Evolutionary conservation across 2,888 invertebrate species (phyloP).

Genomic region (Achlya flavicornis): DNA sequence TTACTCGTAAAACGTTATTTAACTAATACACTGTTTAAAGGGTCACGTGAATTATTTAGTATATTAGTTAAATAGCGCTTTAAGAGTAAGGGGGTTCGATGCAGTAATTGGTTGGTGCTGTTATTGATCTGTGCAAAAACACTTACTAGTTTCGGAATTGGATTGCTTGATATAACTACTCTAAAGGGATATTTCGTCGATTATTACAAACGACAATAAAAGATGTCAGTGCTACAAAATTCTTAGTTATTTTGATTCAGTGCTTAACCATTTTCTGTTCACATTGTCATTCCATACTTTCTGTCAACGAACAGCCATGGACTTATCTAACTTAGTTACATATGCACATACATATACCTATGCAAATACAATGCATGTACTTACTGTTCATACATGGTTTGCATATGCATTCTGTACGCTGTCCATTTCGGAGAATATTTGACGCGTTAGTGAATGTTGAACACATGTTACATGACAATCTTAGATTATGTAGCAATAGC

Average conservation of each 20-base stretch:
- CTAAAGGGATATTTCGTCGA: too few species aligned
- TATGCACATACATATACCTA: neutral
- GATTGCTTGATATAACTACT: too few species aligned
- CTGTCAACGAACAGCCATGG: neutral
- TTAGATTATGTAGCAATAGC: neutral
- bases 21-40: too few species aligned
- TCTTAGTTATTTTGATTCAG: neutral
- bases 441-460: neutral
- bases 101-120: too few species aligned
- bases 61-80: too few species aligned
- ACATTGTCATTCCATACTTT: neutral
- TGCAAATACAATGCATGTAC: too few species aligned
- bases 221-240: neutral
- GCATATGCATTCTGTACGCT: neutral
- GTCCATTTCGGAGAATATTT: constrained; percentile 2
- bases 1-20: too few species aligned
- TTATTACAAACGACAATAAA: too few species aligned
- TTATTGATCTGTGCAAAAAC: too few species aligned
- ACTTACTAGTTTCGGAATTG: too few species aligned
- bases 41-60: too few species aligned
- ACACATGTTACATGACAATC: neutral
- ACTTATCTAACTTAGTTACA: neutral
- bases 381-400: neutral
- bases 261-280: neutral
- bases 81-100: too few species aligned